Conservation (phyloP, 1,140 invertebrate species). For the Rhagoletis pomonella region DNA sequence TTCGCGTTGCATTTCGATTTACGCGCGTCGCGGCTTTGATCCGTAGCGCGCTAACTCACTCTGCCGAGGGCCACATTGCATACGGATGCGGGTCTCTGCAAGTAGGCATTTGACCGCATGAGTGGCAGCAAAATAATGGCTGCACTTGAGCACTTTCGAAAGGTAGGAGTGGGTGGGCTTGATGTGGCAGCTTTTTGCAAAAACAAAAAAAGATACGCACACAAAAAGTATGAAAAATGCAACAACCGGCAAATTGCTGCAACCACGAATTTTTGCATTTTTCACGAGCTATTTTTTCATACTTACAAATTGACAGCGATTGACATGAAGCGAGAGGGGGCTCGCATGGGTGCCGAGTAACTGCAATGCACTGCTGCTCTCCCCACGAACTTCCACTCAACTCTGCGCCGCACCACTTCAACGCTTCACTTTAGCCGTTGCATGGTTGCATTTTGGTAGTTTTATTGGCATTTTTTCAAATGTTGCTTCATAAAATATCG, state of each 20-base stretch:
- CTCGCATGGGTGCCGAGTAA: background rate
- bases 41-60: background rate
- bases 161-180: no score
- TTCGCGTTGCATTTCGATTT: background rate
- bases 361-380: background rate
- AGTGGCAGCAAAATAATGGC: slow-evolving; percentile 32
- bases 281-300: background rate
- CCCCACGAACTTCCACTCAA: background rate
- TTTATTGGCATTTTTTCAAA: background rate
- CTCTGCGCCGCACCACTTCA: background rate
- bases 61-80: background rate
- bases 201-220: no score
- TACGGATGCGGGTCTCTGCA: background rate
- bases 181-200: no score
- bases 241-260: background rate
- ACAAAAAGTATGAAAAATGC: background rate
- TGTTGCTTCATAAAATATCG: background rate
- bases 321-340: background rate
- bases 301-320: slow-evolving; percentile 10
- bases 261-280: slow-evolving; percentile 20
- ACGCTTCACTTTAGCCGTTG: slow-evolving; percentile 12
- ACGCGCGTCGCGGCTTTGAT: background rate
- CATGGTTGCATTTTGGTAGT: slow-evolving; percentile 4
- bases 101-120: slow-evolving; percentile 19
- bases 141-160: background rate